These are phyloP conservation scores for Sebastes miniatus DNA, from an alignment of 2,797 vertebrate genomes.

Conservation along the genomic window DNA sequence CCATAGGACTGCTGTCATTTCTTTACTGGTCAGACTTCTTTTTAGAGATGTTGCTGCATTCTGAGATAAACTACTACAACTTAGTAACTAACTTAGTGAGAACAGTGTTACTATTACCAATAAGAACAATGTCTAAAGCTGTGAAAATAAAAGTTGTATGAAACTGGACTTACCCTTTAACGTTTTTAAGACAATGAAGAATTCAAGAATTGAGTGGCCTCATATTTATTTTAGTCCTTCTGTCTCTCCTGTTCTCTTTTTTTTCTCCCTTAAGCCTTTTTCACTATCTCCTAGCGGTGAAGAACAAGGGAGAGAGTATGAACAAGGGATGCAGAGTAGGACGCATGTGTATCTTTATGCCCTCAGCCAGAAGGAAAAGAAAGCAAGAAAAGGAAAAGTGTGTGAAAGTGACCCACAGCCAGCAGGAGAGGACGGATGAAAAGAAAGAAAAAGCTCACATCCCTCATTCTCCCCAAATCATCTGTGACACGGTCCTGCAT, in stretches of 20 bases:
- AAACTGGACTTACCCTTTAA: not conserved
- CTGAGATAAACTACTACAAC: not conserved
- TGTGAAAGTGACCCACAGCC: not conserved
- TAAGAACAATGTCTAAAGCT: not conserved
- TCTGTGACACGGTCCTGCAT: constrained; percentile 9
- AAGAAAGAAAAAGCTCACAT: not conserved
- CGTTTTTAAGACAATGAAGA: not conserved
- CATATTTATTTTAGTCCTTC: not conserved
- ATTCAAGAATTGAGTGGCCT: not conserved
- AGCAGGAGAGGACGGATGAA: not conserved
- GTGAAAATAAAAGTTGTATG: not conserved
- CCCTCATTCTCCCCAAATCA: constrained; percentile 12
- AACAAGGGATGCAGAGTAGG: not conserved
- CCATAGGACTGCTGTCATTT: not conserved
- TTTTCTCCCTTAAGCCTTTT: not conserved
- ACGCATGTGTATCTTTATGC: not conserved
- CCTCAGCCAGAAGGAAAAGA: not conserved
- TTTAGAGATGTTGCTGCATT: not conserved
- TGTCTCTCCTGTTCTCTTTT: not conserved
- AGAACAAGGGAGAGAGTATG: not conserved
- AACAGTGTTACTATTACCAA: not conserved
- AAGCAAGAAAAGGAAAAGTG: not conserved
- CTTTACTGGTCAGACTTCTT: too few relatives aligned
- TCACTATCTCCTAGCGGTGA: not conserved
- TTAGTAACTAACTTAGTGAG: not conserved